Evolutionary conservation across 2,888 invertebrate species (phyloP).

Genomic region (Trachelus iudaicus): DNA sequence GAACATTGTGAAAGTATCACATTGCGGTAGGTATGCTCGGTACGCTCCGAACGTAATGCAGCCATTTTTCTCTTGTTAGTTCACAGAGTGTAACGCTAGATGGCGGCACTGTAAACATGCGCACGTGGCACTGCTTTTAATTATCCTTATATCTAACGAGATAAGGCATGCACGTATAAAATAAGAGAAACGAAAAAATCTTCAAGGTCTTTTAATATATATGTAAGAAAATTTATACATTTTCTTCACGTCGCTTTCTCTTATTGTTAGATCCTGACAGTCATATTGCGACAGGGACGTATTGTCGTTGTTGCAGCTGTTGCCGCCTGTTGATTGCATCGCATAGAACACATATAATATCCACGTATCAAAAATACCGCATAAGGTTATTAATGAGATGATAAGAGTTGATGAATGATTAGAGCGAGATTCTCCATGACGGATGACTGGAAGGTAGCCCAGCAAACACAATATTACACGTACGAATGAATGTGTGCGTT

Average conservation of each 20-base stretch:
- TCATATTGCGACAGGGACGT: background rate
- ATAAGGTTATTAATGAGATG: background rate
- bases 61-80: too few relatives aligned
- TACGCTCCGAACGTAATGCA: too few relatives aligned
- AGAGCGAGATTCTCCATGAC: background rate
- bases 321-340: background rate
- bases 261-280: background rate
- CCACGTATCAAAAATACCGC: slow-evolving; percentile 1
- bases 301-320: background rate
- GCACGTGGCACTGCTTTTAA: background rate
- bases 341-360: background rate
- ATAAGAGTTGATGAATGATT: background rate
- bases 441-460: background rate
- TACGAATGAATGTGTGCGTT: too few relatives aligned
- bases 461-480: too few relatives aligned
- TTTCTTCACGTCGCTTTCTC: background rate
- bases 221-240: background rate
- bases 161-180: background rate
- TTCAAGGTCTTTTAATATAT: background rate
- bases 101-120: background rate
- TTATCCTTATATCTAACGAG: background rate
- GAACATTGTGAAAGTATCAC: too few relatives aligned
- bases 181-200: background rate
- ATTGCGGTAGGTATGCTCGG: too few relatives aligned
- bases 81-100: too few relatives aligned